Base-by-base conservation (phyloP, 2,113 vertebrate genomes). In the Loxodonta africana region DNA sequence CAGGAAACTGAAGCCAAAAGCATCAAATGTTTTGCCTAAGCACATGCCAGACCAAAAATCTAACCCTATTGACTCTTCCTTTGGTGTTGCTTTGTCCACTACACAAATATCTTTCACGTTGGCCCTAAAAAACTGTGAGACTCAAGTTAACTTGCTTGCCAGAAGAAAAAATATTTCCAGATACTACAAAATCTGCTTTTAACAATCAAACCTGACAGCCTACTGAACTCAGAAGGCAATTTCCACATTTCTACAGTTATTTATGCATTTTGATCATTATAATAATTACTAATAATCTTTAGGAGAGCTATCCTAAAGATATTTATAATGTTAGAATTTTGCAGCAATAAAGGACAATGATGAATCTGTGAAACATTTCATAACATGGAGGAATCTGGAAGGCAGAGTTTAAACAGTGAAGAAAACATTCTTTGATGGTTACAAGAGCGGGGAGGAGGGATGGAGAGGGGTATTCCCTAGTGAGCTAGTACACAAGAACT, bases 291-390 rank as follows among this genome's bases (percentile, higher is more conserved):
- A 60, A 81, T 86, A 57, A 57, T 57, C 53, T 57, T 15, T 57
- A 57, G 53, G 4, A 17, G 53, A 17, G 53, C 11, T 57, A 57
- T 57, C 53, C 53, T 57, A 57, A 57, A 8, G 53, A 57, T 57
- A 57, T 57, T 57, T 57, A 57, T 57, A 60, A 90, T 44, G 78
- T 69, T 18, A 92, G 44, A 89, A 81, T 89, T 89, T 92, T 76
- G 67, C n/a, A 37, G 37, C 37, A 37, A 37, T 37, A 37, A 37
- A 37, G 37, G 37, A 37, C 37, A 37, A 37, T 37, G 37, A 37
- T 37, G 37, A 37, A 37, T 37, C 37, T 37, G 37, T 37, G 37
- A 37, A 37, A 37, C 37, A 37, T 37, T 37, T 37, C 37, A 37
- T 37, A 37, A 37, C 37, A 37, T 37, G 37, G 37, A 37, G 37